A percentile compares a stretch with the other conserved stretches of the same genome.
phyloP scores from a whole-genome alignment of 2,113 vertebrate genomes.

The Gadus chalcogrammus region DNA sequence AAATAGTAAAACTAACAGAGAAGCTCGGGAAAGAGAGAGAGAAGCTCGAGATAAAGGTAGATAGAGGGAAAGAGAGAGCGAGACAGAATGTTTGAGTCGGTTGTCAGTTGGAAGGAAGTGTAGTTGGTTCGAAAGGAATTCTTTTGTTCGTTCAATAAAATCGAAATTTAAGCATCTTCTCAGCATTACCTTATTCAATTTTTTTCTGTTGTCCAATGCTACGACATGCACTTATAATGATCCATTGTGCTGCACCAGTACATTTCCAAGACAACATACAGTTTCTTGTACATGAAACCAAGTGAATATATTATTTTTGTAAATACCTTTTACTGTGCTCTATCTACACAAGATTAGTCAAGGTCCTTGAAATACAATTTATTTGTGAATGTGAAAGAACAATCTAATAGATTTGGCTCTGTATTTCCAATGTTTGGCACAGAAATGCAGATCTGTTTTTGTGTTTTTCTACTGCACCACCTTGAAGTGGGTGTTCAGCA shows the following conservation, averaged over 20 bases:
- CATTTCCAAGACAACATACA: no score
- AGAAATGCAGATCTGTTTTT: no score
- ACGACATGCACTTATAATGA: slow-evolving; percentile 9
- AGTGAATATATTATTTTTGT: background rate
- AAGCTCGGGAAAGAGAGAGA: slow-evolving; percentile 11
- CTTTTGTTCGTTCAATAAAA: slow-evolving; percentile 68
- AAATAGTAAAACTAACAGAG: background rate
- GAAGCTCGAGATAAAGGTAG: background rate
- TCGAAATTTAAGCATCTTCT: slow-evolving; percentile 50
- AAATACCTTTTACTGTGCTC: no score
- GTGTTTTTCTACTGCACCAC: slow-evolving; percentile 33
- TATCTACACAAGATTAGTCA: no score
- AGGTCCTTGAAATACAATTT: background rate
- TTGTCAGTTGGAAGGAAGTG: slow-evolving; percentile 70
- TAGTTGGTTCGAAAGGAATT: slow-evolving; percentile 51
- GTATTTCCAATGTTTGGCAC: slow-evolving; percentile 19
- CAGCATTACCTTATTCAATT: slow-evolving; percentile 28
- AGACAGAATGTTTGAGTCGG: slow-evolving; percentile 54
- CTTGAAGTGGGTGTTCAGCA: slow-evolving; percentile 31
- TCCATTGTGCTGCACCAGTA: background rate
- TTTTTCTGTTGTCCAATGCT: slow-evolving; percentile 13
- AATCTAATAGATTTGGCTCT: background rate
- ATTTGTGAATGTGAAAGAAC: slow-evolving; percentile 14
- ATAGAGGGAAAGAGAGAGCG: slow-evolving; percentile 12
- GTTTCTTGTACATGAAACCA: no score